Conservation (phyloP, 2,888 invertebrate genomes). For the Proisotoma minuta region DNA sequence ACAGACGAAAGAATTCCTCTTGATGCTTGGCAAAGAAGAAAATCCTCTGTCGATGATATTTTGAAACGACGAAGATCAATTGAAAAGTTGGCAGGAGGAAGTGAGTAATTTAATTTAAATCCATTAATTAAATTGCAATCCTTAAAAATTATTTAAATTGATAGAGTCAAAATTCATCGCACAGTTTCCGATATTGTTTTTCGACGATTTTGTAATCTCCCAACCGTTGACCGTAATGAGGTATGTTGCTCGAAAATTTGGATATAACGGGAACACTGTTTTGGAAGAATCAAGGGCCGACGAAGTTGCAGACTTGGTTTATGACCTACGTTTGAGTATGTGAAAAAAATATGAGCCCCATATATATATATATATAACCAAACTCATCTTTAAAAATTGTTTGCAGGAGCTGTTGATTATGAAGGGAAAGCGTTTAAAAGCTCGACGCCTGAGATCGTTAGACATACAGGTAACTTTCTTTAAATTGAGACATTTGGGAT, state of each 20-base stretch:
- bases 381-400: background rate
- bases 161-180: background rate
- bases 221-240: background rate
- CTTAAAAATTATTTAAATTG: background rate
- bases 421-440: constrained; percentile 1
- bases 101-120: background rate
- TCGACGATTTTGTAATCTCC: background rate
- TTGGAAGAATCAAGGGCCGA: constrained; percentile 7
- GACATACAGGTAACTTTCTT: constrained; percentile 21
- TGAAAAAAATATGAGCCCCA: background rate
- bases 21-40: background rate
- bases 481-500: too few relatives aligned
- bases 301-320: constrained; percentile 18
- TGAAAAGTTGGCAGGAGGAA: background rate
- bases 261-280: background rate
- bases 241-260: background rate
- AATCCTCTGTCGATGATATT: background rate
- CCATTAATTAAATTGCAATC: background rate
- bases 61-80: background rate
- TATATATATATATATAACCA: background rate
- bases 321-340: constrained; percentile 21
- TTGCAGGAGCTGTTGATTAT: background rate
- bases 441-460: constrained; percentile 19
- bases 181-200: background rate
- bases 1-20: constrained; percentile 1